phyloP scores from a whole-genome alignment of 2,797 vertebrate species.

The Meda fulgida region DNA sequence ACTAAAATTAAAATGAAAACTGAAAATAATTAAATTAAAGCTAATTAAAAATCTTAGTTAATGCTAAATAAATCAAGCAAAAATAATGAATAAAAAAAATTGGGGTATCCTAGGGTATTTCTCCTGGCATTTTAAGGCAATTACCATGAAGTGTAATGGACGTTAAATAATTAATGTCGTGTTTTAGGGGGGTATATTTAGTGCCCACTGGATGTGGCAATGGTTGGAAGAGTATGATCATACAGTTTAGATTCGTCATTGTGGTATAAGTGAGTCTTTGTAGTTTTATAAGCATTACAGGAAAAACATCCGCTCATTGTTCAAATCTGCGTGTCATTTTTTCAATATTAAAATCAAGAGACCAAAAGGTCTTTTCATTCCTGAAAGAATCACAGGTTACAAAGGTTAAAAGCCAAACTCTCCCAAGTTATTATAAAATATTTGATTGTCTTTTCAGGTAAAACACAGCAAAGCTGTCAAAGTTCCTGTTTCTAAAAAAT shows the following conservation, averaged over 20 bases:
- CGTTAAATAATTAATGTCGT: constrained; percentile 11
- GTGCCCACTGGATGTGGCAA: not conserved
- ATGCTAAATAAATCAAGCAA: not conserved
- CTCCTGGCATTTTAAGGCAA: not conserved
- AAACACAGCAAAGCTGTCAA: not conserved
- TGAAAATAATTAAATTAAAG: not conserved
- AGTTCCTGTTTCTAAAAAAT: not conserved
- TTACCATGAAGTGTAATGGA: constrained; percentile 5
- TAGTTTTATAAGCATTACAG: not conserved
- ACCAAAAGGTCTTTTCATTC: not conserved
- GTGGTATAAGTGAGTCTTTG: not conserved
- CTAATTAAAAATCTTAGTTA: not conserved
- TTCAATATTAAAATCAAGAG: not conserved
- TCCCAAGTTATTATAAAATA: not conserved
- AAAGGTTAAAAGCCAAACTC: not conserved
- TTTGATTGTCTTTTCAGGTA: not conserved
- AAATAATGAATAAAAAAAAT: not conserved
- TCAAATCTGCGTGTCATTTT: not conserved
- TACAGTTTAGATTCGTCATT: not conserved
- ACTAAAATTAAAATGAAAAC: not conserved
- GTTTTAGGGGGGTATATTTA: not conserved
- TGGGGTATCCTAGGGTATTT: not conserved
- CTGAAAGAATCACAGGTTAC: not conserved
- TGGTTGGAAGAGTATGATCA: constrained; percentile 2
- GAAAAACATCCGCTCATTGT: not conserved